Evolutionary conservation across 2,113 vertebrate genomes (phyloP).

Genomic region (Enhydra lutris): DNA sequence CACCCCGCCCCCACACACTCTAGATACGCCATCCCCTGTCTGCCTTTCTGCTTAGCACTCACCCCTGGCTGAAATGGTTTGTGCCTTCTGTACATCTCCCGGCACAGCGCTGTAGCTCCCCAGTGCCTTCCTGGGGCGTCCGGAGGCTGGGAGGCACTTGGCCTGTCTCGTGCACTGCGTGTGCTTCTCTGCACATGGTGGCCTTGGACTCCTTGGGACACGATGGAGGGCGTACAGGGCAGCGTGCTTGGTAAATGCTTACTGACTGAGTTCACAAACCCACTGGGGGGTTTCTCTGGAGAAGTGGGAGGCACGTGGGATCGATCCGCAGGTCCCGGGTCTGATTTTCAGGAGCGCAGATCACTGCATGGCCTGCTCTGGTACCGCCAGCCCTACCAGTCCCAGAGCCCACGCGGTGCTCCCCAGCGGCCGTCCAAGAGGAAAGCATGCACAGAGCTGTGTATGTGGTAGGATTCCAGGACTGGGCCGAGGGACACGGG

Average conservation of each 20-base stretch:
- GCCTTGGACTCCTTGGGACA: neutral
- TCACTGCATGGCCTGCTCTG: fast-evolving
- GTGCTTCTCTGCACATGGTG: neutral
- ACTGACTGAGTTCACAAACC: neutral
- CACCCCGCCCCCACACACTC: fast-evolving
- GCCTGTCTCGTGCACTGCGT: neutral
- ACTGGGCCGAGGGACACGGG: neutral
- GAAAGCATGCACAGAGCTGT: neutral
- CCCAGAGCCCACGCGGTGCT: fast-evolving
- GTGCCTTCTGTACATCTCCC: neutral
- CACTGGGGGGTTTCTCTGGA: neutral
- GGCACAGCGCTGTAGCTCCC: neutral
- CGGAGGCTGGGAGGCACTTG: neutral
- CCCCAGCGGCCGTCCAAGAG: neutral
- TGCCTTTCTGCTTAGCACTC: neutral
- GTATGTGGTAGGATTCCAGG: neutral
- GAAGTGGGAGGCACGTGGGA: no score
- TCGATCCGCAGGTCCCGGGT: neutral
- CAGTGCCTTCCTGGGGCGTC: neutral
- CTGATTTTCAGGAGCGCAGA: neutral
- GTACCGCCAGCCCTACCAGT: no score
- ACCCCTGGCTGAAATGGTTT: fast-evolving
- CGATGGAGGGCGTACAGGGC: neutral
- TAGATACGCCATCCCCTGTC: fast-evolving
- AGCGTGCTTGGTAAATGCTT: neutral